Conservation (phyloP, 1,140 invertebrate species). For the Magallana angulata region DNA sequence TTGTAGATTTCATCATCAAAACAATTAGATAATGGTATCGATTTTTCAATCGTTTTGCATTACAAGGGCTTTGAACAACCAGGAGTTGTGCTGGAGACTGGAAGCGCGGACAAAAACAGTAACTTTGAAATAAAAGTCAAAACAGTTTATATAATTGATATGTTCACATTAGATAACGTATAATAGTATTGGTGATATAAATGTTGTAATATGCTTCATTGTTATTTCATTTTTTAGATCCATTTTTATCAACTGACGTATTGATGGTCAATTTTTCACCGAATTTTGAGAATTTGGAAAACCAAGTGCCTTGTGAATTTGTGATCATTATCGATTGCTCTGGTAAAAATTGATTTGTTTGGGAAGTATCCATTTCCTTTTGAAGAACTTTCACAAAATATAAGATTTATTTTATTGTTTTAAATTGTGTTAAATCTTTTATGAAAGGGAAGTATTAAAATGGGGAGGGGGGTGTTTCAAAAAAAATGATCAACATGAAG, state of each 20-base stretch:
- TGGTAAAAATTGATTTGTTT: constrained; percentile 30
- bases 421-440: too few relatives aligned
- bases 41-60: background rate
- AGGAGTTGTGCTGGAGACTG: background rate
- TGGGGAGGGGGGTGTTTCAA: too few relatives aligned
- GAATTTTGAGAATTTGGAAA: constrained; percentile 30
- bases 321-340: constrained; percentile 60
- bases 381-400: too few relatives aligned
- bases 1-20: background rate
- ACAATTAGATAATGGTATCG: background rate
- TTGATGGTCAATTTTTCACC: constrained; percentile 61
- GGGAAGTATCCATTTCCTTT: too few relatives aligned
- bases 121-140: too few relatives aligned
- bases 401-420: too few relatives aligned
- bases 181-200: too few relatives aligned
- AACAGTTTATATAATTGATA: too few relatives aligned
- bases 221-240: constrained; percentile 29
- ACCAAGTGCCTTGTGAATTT: constrained; percentile 51
- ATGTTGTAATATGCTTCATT: background rate
- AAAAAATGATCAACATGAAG: too few relatives aligned
- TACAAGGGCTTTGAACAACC: background rate
- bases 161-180: too few relatives aligned
- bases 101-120: background rate
- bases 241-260: constrained; percentile 51
- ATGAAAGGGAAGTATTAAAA: too few relatives aligned